These are phyloP conservation scores for Sus scrofa DNA, from an alignment of 2,113 vertebrate genomes.

Conservation along the genomic window DNA sequence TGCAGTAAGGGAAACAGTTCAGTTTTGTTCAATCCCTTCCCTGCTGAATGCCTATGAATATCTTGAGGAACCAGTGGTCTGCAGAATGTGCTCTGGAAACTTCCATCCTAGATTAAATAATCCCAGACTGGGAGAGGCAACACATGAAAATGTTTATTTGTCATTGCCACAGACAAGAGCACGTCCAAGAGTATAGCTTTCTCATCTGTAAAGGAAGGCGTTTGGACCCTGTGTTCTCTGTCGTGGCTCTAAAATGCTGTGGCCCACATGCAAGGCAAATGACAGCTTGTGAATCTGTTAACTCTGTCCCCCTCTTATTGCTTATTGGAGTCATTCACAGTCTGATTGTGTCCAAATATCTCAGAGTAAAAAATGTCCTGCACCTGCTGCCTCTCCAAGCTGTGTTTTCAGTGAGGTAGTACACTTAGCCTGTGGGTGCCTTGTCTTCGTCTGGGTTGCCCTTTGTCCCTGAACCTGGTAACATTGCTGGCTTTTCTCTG, in stretches of 20 bases:
- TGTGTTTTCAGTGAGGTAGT: background rate
- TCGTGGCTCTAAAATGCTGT: background rate
- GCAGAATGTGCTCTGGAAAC: background rate
- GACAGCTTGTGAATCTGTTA: background rate
- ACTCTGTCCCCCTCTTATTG: background rate
- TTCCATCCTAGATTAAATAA: background rate
- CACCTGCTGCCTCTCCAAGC: background rate
- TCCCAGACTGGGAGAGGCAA: background rate
- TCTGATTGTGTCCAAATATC: background rate
- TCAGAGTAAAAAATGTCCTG: background rate
- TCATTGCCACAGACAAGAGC: background rate
- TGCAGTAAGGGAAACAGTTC: background rate
- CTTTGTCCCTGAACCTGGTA: background rate
- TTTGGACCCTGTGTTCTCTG: background rate
- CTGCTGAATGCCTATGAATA: background rate
- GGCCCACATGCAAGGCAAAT: background rate
- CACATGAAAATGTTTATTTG: background rate
- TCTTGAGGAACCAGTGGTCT: background rate
- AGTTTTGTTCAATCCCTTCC: background rate
- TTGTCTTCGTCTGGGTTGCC: background rate
- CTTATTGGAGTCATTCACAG: background rate
- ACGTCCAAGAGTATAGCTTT: background rate
- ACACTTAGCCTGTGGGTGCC: background rate
- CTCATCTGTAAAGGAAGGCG: background rate
- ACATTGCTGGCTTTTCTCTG: background rate